Percentiles rank a stretch among this genome's conserved stretches.
Conservation (phyloP, 2,888 invertebrate species). For the Tineola bisselliella region DNA sequence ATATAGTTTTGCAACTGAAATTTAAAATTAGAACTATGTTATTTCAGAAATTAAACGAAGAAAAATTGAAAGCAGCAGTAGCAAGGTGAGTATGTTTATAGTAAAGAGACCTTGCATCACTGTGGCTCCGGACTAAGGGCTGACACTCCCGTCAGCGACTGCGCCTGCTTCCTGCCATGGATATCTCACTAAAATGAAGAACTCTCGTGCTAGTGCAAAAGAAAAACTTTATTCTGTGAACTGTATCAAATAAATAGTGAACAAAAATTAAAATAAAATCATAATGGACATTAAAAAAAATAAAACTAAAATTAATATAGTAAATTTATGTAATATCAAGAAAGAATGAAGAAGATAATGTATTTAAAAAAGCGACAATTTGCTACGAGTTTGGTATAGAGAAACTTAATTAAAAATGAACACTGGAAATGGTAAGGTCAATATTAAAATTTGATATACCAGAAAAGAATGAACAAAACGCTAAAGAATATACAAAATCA, state of each 20-base stretch:
- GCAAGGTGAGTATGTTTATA: slow-evolving; percentile 83
- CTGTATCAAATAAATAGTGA: not conserved
- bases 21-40: too few relatives aligned
- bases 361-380: too few relatives aligned
- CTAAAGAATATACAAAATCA: too few relatives aligned
- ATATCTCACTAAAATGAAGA: not conserved
- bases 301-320: too few relatives aligned
- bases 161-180: not conserved
- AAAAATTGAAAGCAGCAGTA: slow-evolving; percentile 81
- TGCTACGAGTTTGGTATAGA: too few relatives aligned
- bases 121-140: slow-evolving; percentile 68
- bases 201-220: not conserved
- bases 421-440: too few relatives aligned
- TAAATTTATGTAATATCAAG: too few relatives aligned
- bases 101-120: slow-evolving; percentile 46
- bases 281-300: not conserved
- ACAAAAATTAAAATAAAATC: slow-evolving; percentile 12
- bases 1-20: too few relatives aligned
- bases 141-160: slow-evolving; percentile 30
- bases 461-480: too few relatives aligned
- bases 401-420: too few relatives aligned
- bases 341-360: too few relatives aligned
- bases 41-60: slow-evolving; percentile 83
- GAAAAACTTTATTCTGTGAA: not conserved
- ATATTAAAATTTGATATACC: too few relatives aligned